These are phyloP conservation scores for Dunckerocampus dactyliophorus DNA, from an alignment of 2,113 vertebrate species.

Conservation along the genomic window DNA sequence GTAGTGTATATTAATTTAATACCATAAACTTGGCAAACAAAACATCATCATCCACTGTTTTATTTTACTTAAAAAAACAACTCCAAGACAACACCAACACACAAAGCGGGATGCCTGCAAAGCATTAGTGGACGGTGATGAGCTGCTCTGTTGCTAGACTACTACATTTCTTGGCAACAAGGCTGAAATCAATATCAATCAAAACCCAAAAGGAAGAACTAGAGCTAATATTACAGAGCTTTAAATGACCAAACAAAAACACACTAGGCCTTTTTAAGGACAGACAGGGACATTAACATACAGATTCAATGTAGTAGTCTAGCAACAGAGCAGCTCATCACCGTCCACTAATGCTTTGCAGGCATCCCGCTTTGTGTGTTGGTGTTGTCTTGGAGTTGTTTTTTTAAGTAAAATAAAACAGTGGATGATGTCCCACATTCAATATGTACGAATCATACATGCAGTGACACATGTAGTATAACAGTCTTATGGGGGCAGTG, in stretches of 20 bases:
- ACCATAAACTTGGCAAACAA: too few relatives aligned
- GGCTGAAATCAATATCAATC: constrained; percentile 45
- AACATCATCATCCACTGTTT: too few relatives aligned
- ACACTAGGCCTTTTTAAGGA: constrained; percentile 9
- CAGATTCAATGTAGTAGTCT: constrained; percentile 39
- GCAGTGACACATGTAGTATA: constrained; percentile 1
- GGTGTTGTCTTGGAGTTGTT: neutral
- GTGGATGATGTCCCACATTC: neutral
- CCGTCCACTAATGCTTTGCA: constrained; percentile 1
- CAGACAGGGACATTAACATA: neutral
- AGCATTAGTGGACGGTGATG: constrained; percentile 11
- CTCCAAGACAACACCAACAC: neutral
- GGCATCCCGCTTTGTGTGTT: constrained; percentile 6
- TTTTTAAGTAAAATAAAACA: neutral
- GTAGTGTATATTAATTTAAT: too few relatives aligned
- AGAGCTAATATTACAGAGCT: constrained; percentile 19
- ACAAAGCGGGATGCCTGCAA: constrained; percentile 6
- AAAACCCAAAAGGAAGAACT: constrained; percentile 14
- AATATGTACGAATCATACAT: constrained; percentile 14
- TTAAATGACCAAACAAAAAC: constrained; percentile 23
- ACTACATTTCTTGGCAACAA: constrained; percentile 47
- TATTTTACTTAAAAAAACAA: neutral
- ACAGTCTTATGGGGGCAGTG: constrained; percentile 1
- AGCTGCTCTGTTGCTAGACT: constrained; percentile 20
- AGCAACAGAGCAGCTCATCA: constrained; percentile 23